Evolutionary conservation across 92 coral and sea anemone genomes (phyloP).

Genomic region (Anthopleura xanthogrammica): DNA sequence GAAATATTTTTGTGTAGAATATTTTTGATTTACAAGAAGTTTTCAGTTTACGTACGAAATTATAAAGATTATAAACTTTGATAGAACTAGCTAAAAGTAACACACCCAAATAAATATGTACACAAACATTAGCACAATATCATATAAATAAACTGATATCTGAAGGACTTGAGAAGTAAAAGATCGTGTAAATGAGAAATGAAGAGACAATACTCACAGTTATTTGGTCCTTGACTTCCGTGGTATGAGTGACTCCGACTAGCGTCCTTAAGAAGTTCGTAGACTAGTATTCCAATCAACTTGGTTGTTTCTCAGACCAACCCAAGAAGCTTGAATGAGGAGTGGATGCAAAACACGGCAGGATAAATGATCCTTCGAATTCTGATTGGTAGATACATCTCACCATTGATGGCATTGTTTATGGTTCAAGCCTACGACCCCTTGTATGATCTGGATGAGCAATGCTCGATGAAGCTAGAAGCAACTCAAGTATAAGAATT

Average conservation of each 20-base stretch:
- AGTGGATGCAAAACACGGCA: background rate
- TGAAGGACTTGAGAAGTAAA: background rate
- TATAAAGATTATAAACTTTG: background rate
- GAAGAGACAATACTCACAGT: background rate
- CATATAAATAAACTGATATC: background rate
- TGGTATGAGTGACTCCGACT: background rate
- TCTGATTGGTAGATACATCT: conserved; percentile 17
- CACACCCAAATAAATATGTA: background rate
- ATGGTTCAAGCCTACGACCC: conserved; percentile 8
- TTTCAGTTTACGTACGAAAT: too few species aligned
- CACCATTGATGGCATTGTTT: conserved; percentile 17
- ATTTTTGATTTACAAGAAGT: too few species aligned
- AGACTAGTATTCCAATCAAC: background rate
- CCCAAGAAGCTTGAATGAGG: conserved; percentile 2
- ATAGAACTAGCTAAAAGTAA: background rate
- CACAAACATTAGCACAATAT: background rate
- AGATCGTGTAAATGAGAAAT: background rate
- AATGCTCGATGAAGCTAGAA: background rate
- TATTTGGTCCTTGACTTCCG: background rate
- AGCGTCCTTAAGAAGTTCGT: background rate
- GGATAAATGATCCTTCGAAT: background rate
- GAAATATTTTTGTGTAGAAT: too few species aligned
- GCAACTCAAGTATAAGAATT: background rate
- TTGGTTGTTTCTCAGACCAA: background rate
- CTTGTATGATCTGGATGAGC: background rate